Evolutionary conservation across 2,113 vertebrate species (phyloP).

Genomic region (Donacobius atricapilla): DNA sequence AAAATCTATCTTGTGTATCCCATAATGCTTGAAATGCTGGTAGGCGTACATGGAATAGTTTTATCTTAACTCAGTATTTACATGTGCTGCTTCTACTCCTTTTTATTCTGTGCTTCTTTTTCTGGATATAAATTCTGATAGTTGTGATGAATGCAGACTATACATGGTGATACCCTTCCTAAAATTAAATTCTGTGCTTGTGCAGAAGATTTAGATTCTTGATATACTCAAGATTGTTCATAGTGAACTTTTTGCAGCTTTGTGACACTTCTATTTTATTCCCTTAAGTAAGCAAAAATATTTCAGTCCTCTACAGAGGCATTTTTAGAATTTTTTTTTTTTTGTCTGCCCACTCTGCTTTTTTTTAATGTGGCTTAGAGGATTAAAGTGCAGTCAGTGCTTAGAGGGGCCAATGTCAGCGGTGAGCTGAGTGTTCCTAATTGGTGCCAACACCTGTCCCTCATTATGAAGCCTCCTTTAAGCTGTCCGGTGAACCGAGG

Average conservation of each 20-base stretch:
- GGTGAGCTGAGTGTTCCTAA: slow-evolving; percentile 49
- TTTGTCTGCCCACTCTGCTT: background rate
- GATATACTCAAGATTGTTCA: background rate
- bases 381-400: slow-evolving; percentile 65
- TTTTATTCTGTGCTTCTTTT: background rate
- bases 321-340: background rate
- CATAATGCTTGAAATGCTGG: background rate
- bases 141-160: background rate
- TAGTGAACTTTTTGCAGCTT: background rate
- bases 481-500: slow-evolving; percentile 32
- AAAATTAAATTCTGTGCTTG: background rate
- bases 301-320: slow-evolving; percentile 5
- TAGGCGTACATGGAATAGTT: background rate
- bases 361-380: slow-evolving; percentile 56
- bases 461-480: slow-evolving; percentile 53
- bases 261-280: background rate
- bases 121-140: background rate
- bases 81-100: background rate
- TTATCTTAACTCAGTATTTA: background rate
- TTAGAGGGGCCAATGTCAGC: slow-evolving; percentile 43
- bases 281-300: slow-evolving; percentile 21
- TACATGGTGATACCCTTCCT: background rate
- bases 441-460: slow-evolving; percentile 67
- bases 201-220: background rate
- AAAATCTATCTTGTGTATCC: background rate